These are phyloP conservation scores for Eurytoma californica DNA, from an alignment of 2,888 invertebrate species.

Conservation along the genomic window DNA sequence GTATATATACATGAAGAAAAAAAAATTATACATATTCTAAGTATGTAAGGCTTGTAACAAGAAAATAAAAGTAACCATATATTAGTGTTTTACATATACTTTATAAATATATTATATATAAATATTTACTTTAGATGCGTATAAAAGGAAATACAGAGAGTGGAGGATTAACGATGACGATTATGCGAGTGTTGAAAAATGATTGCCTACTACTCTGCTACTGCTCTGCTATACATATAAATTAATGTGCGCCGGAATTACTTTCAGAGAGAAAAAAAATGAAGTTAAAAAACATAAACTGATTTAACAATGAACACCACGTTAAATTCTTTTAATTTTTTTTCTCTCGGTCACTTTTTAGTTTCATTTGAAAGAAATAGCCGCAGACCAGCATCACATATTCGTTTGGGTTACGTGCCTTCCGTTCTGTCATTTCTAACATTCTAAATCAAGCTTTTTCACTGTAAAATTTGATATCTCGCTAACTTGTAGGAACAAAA, in stretches of 20 bases:
- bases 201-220: slow-evolving; percentile 41
- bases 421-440: slow-evolving; percentile 9
- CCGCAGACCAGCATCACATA: neutral
- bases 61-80: slow-evolving; percentile 74
- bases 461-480: slow-evolving; percentile 53
- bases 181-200: slow-evolving; percentile 41
- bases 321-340: slow-evolving; percentile 42
- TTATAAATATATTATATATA: slow-evolving; percentile 69
- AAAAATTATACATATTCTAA: slow-evolving; percentile 74
- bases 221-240: slow-evolving; percentile 48
- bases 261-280: slow-evolving; percentile 55
- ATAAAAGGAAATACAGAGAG: slow-evolving; percentile 62
- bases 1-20: slow-evolving; percentile 68
- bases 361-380: slow-evolving; percentile 27
- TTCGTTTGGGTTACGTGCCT: slow-evolving; percentile 14
- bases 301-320: slow-evolving; percentile 66
- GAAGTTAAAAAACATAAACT: slow-evolving; percentile 66
- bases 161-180: slow-evolving; percentile 52
- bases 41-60: slow-evolving; percentile 75
- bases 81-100: slow-evolving; percentile 76
- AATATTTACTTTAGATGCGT: slow-evolving; percentile 72
- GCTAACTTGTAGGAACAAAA: slow-evolving; percentile 66
- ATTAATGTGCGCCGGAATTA: slow-evolving; percentile 33
- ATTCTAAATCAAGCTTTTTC: slow-evolving; percentile 14
- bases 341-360: neutral